These are phyloP conservation scores for Cranoglanis bouderius DNA, from an alignment of 2,113 vertebrate species.

Conservation along the genomic window DNA sequence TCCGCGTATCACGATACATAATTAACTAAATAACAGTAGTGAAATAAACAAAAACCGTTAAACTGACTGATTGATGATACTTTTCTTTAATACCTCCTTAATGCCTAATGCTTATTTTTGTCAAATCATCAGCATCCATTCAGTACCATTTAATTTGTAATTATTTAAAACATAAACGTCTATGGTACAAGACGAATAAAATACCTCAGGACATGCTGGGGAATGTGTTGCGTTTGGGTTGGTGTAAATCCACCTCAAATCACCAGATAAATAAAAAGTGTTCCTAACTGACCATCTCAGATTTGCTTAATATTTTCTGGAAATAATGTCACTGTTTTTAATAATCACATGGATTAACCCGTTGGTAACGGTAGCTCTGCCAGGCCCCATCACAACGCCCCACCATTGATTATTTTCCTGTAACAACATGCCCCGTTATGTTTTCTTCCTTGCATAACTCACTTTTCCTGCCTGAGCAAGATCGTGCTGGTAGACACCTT, in stretches of 20 bases:
- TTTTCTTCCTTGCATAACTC: background rate
- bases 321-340: background rate
- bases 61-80: no score
- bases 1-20: no score
- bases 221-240: background rate
- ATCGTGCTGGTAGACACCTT: background rate
- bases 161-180: no score
- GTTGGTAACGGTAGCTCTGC: background rate
- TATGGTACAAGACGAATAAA: no score
- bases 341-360: background rate
- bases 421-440: background rate
- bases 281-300: background rate
- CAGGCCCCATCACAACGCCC: background rate
- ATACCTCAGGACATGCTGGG: background rate
- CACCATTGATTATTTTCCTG: background rate
- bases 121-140: no score
- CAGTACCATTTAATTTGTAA: no score
- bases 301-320: background rate
- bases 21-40: no score
- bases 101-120: no score
- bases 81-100: no score
- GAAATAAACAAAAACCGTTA: no score
- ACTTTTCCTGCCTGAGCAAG: slow-evolving; percentile 34
- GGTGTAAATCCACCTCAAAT: background rate
- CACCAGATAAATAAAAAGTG: background rate